Base-by-base conservation (phyloP, 2,113 vertebrate species). In the Deroptyus accipitrinus region DNA sequence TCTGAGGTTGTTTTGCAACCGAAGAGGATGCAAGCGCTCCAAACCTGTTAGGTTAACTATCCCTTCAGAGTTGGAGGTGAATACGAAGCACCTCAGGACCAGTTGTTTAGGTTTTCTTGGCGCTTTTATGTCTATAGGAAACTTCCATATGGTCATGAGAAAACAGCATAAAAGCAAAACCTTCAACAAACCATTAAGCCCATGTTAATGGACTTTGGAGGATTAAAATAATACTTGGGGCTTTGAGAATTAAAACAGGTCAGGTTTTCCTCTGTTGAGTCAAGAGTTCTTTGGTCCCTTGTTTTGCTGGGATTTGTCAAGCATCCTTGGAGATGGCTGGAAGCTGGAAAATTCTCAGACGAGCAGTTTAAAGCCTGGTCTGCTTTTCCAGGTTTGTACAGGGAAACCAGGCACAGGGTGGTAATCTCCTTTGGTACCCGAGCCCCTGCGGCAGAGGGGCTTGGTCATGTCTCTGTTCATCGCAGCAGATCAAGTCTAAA, bases 361-460 rank as follows among this genome's bases (percentile, higher is more conserved):
- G 27, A 39, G 30, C 11, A 48, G 73, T 61, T 69, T 27, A 61
- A 35, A 46, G 30, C 42, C 85, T 18, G 28, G 10, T 25, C 33
- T 10, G n/a, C 31, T 30, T 6, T 6, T 28, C n/a, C 31, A 27
- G 68, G 48, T 25, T 11, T 15, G 54, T 24, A 4, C 16, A 16
- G 74, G 1, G 2, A 14, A 4, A 4, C 3, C 23, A 15, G 0
- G 7, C 4, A 49, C 33, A 11, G 54, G 86, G 51, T 24, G 64
- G 30, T 23, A 2, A 2, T 59, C 37, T 39, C 13, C 1, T 5
- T 9, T 31, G 1, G 19, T 11, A 5, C 57, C 42, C 5, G 1
- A 9, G 73, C 73, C 41, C n/a, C 85, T 4, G 20, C 1, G 78
- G 72, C 78, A 23, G 72, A 7, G 37, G 78, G 51, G 9, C 42